phyloP scores from a whole-genome alignment of 2,888 invertebrate species.

The Lithophane semibrunnea region DNA sequence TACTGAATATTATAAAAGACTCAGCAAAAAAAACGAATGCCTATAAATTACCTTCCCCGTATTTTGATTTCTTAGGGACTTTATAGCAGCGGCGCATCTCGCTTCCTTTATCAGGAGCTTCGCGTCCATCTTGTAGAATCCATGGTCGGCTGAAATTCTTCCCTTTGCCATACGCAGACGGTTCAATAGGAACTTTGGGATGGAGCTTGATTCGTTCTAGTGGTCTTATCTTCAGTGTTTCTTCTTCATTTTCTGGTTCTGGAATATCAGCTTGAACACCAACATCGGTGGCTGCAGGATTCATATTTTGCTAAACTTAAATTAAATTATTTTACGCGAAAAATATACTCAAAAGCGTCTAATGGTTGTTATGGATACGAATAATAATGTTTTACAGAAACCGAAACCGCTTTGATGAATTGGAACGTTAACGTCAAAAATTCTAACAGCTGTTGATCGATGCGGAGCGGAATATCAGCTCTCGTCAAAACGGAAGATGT shows the following conservation, averaged over 20 bases:
- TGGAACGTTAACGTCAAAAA: slow-evolving; percentile 28
- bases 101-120: slow-evolving; percentile 80
- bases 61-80: slow-evolving; percentile 77
- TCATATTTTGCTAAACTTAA: slow-evolving; percentile 55
- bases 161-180: slow-evolving; percentile 83
- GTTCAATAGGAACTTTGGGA: slow-evolving; percentile 85
- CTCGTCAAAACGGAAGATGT: slow-evolving; percentile 73
- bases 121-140: slow-evolving; percentile 87
- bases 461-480: slow-evolving; percentile 8
- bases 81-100: slow-evolving; percentile 82
- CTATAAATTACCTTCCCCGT: slow-evolving; percentile 73
- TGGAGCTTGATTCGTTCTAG: slow-evolving; percentile 82
- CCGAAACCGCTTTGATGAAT: not conserved
- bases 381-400: not conserved
- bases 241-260: slow-evolving; percentile 75
- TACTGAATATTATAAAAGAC: not conserved
- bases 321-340: slow-evolving; percentile 10
- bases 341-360: slow-evolving; percentile 19
- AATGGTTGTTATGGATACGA: slow-evolving; percentile 60
- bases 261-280: slow-evolving; percentile 83
- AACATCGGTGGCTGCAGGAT: slow-evolving; percentile 70
- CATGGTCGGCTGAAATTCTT: slow-evolving; percentile 84
- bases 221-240: slow-evolving; percentile 80
- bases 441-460: slow-evolving; percentile 38
- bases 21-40: slow-evolving; percentile 5